These are phyloP conservation scores for Ammodytes dubius DNA, from an alignment of 2,113 vertebrate genomes.

Conservation along the genomic window DNA sequence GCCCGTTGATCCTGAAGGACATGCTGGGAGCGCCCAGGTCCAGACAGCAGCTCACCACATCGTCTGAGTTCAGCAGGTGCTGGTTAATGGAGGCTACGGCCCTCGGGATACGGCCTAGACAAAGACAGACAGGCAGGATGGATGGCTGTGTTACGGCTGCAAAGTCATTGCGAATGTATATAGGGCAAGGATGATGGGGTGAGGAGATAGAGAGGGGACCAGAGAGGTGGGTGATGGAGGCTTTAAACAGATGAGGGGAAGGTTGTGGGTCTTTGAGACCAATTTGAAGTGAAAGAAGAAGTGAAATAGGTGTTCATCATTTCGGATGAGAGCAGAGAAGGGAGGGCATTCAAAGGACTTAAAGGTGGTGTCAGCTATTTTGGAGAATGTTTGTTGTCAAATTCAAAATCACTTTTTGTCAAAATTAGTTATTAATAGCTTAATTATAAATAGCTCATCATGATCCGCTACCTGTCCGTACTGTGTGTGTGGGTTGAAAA, in stretches of 20 bases:
- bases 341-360: slow-evolving; percentile 17
- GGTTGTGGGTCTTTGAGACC: slow-evolving; percentile 34
- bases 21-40: slow-evolving; percentile 96
- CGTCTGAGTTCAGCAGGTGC: slow-evolving; percentile 93
- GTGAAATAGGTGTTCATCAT: slow-evolving; percentile 26
- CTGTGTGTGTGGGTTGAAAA: too few relatives aligned
- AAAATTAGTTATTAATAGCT: too few relatives aligned
- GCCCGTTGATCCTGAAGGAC: slow-evolving; percentile 98
- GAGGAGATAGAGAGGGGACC: slow-evolving; percentile 15
- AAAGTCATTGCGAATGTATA: slow-evolving; percentile 66
- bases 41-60: slow-evolving; percentile 97
- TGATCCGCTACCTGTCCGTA: too few relatives aligned
- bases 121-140: slow-evolving; percentile 43
- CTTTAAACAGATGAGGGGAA: slow-evolving; percentile 34
- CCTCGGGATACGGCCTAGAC: slow-evolving; percentile 91
- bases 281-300: slow-evolving; percentile 28
- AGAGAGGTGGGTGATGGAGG: slow-evolving; percentile 34
- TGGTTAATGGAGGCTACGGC: slow-evolving; percentile 96
- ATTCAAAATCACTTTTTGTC: too few relatives aligned
- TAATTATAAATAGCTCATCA: too few relatives aligned
- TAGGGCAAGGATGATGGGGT: slow-evolving; percentile 46
- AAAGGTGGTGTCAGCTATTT: background rate
- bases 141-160: slow-evolving; percentile 57
- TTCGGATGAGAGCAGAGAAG: slow-evolving; percentile 16
- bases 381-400: too few relatives aligned